These are phyloP conservation scores for Athetis lepigone DNA, from an alignment of 2,888 invertebrate genomes.

Conservation along the genomic window DNA sequence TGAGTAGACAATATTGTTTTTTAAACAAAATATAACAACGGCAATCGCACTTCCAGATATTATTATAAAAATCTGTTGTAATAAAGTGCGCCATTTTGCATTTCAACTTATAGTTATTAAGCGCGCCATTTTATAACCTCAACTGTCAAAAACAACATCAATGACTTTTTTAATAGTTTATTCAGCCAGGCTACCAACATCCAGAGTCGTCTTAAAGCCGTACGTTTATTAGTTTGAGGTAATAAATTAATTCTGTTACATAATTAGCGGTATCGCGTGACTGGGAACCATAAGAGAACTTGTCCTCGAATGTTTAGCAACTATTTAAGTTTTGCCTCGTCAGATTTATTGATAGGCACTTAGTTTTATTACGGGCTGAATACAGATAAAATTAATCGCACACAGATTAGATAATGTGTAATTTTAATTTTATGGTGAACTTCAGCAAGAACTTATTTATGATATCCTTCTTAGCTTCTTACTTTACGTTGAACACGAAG, in stretches of 20 bases:
- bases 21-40: too few species aligned
- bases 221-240: slow-evolving; percentile 58
- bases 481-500: not conserved
- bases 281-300: slow-evolving; percentile 81
- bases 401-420: slow-evolving; percentile 39
- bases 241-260: slow-evolving; percentile 84
- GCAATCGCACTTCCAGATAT: too few species aligned
- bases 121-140: slow-evolving; percentile 9
- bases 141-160: slow-evolving; percentile 27
- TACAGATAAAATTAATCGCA: slow-evolving; percentile 54
- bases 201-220: slow-evolving; percentile 49
- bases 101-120: too few species aligned
- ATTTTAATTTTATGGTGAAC: slow-evolving; percentile 42
- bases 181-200: slow-evolving; percentile 52
- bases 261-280: slow-evolving; percentile 87
- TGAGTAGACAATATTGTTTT: not conserved
- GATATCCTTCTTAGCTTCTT: not conserved
- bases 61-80: too few species aligned
- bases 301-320: slow-evolving; percentile 76
- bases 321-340: slow-evolving; percentile 78
- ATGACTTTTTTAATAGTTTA: slow-evolving; percentile 26
- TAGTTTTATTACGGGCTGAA: slow-evolving; percentile 59
- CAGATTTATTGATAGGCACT: slow-evolving; percentile 77
- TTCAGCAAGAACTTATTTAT: slow-evolving; percentile 31
- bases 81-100: too few species aligned